Conservation (phyloP, 2,797 vertebrate species). For the Syngnathus acus region DNA sequence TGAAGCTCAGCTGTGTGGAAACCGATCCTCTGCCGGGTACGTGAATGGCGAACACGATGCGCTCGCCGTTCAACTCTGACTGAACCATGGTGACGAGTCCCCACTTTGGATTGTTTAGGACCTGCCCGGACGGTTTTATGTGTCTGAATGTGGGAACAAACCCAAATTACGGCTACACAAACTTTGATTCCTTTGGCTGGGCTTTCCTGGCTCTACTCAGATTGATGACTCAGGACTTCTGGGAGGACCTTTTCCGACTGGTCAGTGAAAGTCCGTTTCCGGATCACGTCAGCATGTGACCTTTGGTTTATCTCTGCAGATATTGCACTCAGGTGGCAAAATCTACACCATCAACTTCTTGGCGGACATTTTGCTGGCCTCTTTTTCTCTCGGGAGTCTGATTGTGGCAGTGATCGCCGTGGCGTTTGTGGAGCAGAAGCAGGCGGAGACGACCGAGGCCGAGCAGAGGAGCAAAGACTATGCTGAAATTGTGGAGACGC, state of each 20-base stretch:
- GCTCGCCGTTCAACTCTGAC: background rate
- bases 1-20: constrained; percentile 87
- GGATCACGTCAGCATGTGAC: background rate
- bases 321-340: constrained; percentile 86
- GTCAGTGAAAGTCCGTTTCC: constrained; percentile 45
- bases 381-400: constrained; percentile 95
- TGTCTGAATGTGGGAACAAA: constrained; percentile 85
- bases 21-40: constrained; percentile 88
- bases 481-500: constrained; percentile 76
- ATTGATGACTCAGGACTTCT: constrained; percentile 94
- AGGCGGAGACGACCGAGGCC: constrained; percentile 77
- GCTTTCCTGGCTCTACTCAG: constrained; percentile 91
- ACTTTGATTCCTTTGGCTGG: constrained; percentile 88
- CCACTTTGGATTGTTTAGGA: constrained; percentile 57
- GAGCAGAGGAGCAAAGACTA: constrained; percentile 88
- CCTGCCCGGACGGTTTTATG: constrained; percentile 80
- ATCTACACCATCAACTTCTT: constrained; percentile 96
- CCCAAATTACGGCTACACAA: constrained; percentile 94
- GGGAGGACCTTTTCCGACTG: constrained; percentile 94
- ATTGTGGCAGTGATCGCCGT: constrained; percentile 95
- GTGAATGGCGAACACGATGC: constrained; percentile 6
- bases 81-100: constrained; percentile 2
- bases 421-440: constrained; percentile 90
- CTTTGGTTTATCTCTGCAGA: constrained; percentile 61
- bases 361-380: constrained; percentile 89